Conservation (phyloP, 2,797 vertebrate species). For the Ciconia nigra region DNA sequence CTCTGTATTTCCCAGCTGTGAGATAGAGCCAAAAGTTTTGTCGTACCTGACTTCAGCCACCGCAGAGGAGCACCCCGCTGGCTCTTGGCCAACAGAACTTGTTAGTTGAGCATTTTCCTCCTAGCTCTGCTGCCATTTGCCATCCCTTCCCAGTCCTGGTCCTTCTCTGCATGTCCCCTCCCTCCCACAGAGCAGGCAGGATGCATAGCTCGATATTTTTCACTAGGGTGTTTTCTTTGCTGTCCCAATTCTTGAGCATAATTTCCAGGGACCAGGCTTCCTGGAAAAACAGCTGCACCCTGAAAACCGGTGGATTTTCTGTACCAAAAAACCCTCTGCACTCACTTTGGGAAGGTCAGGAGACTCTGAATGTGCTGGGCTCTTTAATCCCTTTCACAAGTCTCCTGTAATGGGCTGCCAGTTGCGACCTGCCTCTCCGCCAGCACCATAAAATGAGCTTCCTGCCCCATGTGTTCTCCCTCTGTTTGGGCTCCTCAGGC, state of each 20-base stretch:
- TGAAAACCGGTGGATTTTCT: background rate
- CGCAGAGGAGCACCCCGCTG: background rate
- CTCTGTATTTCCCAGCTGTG: constrained; percentile 27
- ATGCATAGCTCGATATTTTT: background rate
- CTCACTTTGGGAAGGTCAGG: background rate
- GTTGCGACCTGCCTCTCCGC: background rate
- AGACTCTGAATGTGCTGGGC: background rate
- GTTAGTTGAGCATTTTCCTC: background rate
- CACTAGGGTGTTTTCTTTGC: background rate
- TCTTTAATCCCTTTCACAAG: background rate
- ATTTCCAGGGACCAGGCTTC: background rate
- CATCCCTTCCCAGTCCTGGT: background rate
- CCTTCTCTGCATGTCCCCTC: background rate
- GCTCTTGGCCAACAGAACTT: background rate
- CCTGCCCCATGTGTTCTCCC: background rate
- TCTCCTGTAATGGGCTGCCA: background rate
- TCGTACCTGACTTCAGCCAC: constrained; percentile 30
- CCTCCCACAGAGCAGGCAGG: background rate
- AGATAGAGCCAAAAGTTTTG: constrained; percentile 32
- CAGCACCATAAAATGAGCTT: constrained; percentile 2
- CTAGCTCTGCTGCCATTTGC: background rate
- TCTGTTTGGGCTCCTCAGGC: background rate
- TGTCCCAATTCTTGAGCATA: background rate
- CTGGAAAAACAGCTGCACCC: background rate
- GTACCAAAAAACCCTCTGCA: background rate